phyloP scores from a whole-genome alignment of 2,797 vertebrate species.

The Enteromius fasciolatus region DNA sequence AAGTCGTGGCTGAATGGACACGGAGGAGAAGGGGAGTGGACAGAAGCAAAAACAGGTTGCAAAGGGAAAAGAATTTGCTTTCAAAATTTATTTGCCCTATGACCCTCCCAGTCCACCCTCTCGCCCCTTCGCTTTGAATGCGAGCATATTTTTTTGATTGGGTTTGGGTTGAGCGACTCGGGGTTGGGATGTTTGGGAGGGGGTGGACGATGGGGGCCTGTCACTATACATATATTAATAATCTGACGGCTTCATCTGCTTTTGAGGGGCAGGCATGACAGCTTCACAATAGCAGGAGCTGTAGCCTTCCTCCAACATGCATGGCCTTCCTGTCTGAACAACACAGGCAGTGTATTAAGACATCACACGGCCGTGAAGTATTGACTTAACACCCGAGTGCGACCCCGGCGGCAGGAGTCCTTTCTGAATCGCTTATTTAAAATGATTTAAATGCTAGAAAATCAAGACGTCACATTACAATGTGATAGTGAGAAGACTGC shows the following conservation, averaged over 20 bases:
- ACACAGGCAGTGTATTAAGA: slow-evolving; percentile 82
- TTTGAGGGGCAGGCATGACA: slow-evolving; percentile 81
- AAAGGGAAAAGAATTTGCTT: slow-evolving; percentile 84
- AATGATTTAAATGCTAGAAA: slow-evolving; percentile 67
- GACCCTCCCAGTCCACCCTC: slow-evolving; percentile 75
- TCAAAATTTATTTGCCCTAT: slow-evolving; percentile 83
- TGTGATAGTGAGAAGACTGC: slow-evolving; percentile 21
- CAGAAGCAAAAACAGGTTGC: slow-evolving; percentile 91
- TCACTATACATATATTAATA: slow-evolving; percentile 86
- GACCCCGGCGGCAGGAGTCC: slow-evolving; percentile 76
- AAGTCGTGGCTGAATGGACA: slow-evolving; percentile 89
- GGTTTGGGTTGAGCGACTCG: slow-evolving; percentile 65
- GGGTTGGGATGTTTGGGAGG: slow-evolving; percentile 55
- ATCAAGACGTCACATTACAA: slow-evolving; percentile 62
- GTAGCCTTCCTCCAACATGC: slow-evolving; percentile 78
- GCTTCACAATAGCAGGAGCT: slow-evolving; percentile 80
- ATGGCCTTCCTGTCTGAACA: slow-evolving; percentile 69
- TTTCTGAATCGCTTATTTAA: slow-evolving; percentile 71
- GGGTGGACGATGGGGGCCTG: slow-evolving; percentile 69
- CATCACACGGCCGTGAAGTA: slow-evolving; percentile 80
- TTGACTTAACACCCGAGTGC: slow-evolving; percentile 78
- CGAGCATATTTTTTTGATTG: slow-evolving; percentile 71
- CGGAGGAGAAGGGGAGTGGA: slow-evolving; percentile 83
- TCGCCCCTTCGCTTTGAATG: slow-evolving; percentile 80
- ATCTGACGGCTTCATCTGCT: slow-evolving; percentile 88